Percentiles rank a stretch among this genome's conserved stretches.
These are phyloP conservation scores for Drosophila melanosoma DNA, from an alignment of 2,888 invertebrate species.

Conservation along the genomic window DNA sequence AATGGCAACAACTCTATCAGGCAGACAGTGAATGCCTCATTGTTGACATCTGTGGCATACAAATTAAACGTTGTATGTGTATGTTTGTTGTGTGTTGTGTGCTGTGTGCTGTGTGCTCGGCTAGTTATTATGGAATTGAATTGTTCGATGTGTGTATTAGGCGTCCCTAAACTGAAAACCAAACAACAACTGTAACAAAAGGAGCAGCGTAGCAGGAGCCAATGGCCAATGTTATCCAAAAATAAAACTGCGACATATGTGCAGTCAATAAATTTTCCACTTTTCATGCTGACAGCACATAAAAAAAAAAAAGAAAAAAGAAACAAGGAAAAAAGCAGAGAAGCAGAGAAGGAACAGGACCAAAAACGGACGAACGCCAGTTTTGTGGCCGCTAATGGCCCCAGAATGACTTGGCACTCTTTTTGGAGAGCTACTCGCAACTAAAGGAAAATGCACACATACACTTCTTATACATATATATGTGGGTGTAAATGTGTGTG, in stretches of 20 bases:
- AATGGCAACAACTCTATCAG: constrained; percentile 61
- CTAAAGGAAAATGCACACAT: constrained; percentile 4
- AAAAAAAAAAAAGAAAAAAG: constrained; percentile 34
- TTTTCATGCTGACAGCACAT: constrained; percentile 79
- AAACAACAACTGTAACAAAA: constrained; percentile 6
- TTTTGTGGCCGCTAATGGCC: constrained; percentile 67
- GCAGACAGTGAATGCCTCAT: constrained; percentile 13
- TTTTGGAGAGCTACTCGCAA: constrained; percentile 13
- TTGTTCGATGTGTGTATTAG: constrained; percentile 39
- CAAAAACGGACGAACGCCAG: constrained; percentile 36
- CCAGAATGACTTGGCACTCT: constrained; percentile 74
- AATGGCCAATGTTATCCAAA: constrained; percentile 16
- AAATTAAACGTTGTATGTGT: constrained; percentile 63
- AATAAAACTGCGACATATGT: constrained; percentile 77
- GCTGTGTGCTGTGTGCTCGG: constrained; percentile 15
- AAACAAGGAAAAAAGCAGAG: background rate
- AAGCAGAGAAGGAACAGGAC: constrained; percentile 11
- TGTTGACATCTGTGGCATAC: constrained; percentile 72
- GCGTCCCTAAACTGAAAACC: constrained; percentile 8
- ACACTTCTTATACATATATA: constrained; percentile 1
- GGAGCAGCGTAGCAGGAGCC: constrained; percentile 1
- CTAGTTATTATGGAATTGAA: constrained; percentile 32
- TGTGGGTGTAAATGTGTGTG: background rate
- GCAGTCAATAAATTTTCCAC: constrained; percentile 81
- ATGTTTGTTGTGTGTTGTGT: constrained; percentile 5